Percentiles rank a stretch among this genome's conserved stretches.
phyloP scores from a whole-genome alignment of 2,888 invertebrate genomes.

The Hydrotaea cyrtoneurina region DNA sequence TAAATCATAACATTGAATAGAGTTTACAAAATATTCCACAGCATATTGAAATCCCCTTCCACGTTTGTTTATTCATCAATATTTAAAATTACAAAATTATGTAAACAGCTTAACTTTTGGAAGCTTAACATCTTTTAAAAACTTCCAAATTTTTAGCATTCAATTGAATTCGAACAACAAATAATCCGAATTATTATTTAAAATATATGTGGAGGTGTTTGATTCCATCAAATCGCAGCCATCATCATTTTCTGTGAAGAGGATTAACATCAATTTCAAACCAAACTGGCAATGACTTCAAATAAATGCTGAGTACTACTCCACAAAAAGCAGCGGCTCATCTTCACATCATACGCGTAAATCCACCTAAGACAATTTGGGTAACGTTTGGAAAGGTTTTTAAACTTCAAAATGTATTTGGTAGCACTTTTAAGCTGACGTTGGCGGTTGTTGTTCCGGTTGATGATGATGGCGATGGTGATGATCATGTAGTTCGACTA shows the following conservation, averaged over 20 bases:
- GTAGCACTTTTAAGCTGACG: background rate
- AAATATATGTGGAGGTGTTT: background rate
- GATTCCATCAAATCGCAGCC: background rate
- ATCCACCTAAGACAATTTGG: background rate
- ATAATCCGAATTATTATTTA: no score
- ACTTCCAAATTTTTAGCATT: no score
- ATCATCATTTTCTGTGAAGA: background rate
- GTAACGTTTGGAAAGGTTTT: background rate
- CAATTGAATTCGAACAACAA: no score
- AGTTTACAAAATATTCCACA: no score
- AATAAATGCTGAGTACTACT: background rate
- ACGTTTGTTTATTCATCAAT: no score
- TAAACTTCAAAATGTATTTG: background rate
- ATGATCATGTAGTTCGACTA: background rate
- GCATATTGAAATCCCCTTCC: no score
- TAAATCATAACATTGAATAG: no score
- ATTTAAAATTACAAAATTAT: no score
- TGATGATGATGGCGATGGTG: background rate
- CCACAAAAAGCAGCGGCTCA: background rate
- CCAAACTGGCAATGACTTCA: slow-evolving; percentile 1
- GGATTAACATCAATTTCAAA: slow-evolving; percentile 35
- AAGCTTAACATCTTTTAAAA: no score
- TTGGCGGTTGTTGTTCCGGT: background rate
- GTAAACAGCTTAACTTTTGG: no score
- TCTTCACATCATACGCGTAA: slow-evolving; percentile 22